A percentile compares a stretch with the other conserved stretches of the same genome.
These are phyloP conservation scores for Carollia perspicillata DNA, from an alignment of 2,113 vertebrate genomes.

Conservation along the genomic window DNA sequence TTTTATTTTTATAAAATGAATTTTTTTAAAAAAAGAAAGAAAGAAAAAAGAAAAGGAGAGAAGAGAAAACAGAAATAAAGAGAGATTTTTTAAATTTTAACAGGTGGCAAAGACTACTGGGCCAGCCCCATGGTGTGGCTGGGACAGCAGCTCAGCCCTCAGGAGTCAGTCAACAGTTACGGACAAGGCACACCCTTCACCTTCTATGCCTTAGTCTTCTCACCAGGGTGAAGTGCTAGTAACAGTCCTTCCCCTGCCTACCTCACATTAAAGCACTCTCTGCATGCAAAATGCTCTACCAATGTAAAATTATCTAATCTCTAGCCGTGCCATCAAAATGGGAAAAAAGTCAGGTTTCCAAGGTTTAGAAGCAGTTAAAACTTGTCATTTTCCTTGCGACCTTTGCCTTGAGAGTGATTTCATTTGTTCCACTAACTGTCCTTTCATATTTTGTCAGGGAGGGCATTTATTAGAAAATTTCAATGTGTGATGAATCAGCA, in stretches of 20 bases:
- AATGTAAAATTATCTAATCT: background rate
- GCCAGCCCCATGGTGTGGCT: rapidly evolving
- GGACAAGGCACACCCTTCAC: rapidly evolving
- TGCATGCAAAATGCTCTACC: background rate
- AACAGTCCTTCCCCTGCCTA: background rate
- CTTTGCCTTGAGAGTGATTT: conserved; percentile 45
- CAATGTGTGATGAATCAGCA: conserved; percentile 67
- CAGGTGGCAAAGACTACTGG: background rate
- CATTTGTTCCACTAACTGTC: conserved; percentile 60
- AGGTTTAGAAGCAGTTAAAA: conserved; percentile 27
- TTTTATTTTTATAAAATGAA: conserved; percentile 24
- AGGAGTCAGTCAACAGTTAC: background rate
- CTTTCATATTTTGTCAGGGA: conserved; percentile 68
- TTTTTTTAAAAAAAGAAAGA: background rate
- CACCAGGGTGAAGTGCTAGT: background rate
- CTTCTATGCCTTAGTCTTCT: background rate
- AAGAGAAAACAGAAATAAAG: background rate
- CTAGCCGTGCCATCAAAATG: no score
- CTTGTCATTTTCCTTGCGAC: background rate
- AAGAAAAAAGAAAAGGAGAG: background rate
- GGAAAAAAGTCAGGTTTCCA: background rate
- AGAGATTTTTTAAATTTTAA: background rate
- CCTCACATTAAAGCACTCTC: background rate
- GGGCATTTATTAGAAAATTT: conserved; percentile 67
- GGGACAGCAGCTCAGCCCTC: background rate